Evolutionary conservation across 2,113 vertebrate genomes (phyloP).

Genomic region (Zosterops borbonicus): DNA sequence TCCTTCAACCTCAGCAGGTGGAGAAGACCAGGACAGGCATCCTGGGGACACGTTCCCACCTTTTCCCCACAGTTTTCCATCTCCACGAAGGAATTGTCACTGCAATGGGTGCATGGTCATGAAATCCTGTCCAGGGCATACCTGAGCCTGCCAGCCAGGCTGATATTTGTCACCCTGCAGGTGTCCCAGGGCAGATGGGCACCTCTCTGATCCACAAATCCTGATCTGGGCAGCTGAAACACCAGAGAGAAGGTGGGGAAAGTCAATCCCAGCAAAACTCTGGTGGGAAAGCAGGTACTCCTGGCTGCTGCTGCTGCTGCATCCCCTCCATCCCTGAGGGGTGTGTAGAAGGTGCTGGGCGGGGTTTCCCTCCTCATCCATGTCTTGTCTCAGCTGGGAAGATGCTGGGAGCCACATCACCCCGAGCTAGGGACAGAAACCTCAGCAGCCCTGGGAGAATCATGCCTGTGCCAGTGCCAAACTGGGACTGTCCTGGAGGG

Average conservation of each 20-base stretch:
- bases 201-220: fast-evolving
- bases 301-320: not conserved
- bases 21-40: not conserved
- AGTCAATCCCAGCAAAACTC: not conserved
- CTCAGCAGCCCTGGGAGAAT: not conserved
- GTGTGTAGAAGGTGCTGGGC: fast-evolving
- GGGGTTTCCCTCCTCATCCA: not conserved
- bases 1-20: not conserved
- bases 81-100: fast-evolving
- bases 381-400: not conserved
- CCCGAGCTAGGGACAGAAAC: not conserved
- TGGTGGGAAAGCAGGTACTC: not conserved
- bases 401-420: fast-evolving
- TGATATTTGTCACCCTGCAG: not conserved
- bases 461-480: not conserved
- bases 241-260: fast-evolving
- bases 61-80: not conserved
- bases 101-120: fast-evolving
- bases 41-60: fast-evolving
- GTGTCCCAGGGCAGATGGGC: not conserved
- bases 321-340: not conserved
- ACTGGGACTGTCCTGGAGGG: not conserved
- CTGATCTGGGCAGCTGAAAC: not conserved
- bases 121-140: not conserved
- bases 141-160: not conserved